Evolutionary conservation across 2,888 invertebrate species (phyloP).

Genomic region (Stenotaenia linearis): DNA sequence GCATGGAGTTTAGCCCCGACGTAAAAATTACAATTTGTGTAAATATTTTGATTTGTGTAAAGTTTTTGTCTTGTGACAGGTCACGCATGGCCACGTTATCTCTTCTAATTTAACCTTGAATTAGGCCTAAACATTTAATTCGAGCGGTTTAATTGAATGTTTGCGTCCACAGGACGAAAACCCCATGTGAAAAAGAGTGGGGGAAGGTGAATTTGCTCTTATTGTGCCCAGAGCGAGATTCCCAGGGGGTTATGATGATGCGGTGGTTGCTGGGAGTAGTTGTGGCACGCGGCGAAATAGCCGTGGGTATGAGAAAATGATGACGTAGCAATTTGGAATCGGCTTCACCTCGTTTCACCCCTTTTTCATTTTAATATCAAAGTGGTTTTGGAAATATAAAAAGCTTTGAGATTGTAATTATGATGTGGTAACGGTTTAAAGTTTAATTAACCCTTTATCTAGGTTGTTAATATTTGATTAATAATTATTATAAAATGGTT

Average conservation of each 20-base stretch:
- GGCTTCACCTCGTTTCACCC: not conserved
- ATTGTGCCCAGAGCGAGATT: not conserved
- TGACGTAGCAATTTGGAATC: not conserved
- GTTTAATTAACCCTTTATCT: too few species aligned
- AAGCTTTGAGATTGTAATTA: too few species aligned
- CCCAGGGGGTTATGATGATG: not conserved
- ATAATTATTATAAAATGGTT: too few species aligned
- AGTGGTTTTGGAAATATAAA: too few species aligned
- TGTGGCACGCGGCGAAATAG: not conserved
- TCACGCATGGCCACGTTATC: too few species aligned
- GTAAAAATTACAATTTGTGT: too few species aligned
- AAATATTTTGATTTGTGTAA: too few species aligned
- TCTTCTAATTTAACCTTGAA: not conserved
- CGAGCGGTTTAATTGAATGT: not conserved
- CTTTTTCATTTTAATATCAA: not conserved
- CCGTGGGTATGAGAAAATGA: not conserved
- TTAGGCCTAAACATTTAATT: not conserved
- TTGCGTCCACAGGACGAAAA: not conserved
- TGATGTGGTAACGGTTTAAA: too few species aligned
- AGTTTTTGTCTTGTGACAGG: too few species aligned
- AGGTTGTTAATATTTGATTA: too few species aligned
- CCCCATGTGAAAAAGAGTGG: not conserved
- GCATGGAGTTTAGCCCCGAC: too few species aligned
- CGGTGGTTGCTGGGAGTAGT: not conserved
- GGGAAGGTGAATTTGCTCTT: not conserved